A percentile compares a stretch with the other conserved stretches of the same genome.
Conservation (phyloP, 2,797 vertebrate species). For the Mus minutoides region DNA sequence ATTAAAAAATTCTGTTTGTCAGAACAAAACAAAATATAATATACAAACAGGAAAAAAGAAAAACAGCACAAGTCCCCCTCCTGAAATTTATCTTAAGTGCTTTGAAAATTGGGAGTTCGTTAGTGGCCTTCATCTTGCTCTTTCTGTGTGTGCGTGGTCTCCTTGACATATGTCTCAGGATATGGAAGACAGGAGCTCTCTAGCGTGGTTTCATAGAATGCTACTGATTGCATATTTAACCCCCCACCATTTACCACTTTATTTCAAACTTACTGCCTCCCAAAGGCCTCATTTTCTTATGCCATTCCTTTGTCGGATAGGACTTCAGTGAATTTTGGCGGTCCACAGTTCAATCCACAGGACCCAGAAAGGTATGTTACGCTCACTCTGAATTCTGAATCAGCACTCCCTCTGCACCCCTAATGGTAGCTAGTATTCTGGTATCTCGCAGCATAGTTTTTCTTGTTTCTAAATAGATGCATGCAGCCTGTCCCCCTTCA, state of each 20-base stretch:
- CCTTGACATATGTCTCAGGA: neutral
- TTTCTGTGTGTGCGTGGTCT: neutral
- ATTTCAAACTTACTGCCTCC: neutral
- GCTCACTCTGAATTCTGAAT: neutral
- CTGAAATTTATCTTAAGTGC: neutral
- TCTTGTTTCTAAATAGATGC: conserved; percentile 39
- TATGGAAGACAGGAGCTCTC: neutral
- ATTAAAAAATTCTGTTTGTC: neutral
- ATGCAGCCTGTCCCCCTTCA: neutral
- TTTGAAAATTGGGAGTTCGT: neutral
- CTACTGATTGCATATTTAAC: neutral
- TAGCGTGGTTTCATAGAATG: neutral
- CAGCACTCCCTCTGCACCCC: neutral
- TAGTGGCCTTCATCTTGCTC: neutral
- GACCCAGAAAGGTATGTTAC: neutral
- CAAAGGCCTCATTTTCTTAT: neutral
- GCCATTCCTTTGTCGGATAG: neutral
- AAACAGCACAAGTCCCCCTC: neutral
- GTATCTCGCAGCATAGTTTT: conserved; percentile 13
- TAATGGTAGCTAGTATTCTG: neutral
- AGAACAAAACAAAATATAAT: neutral
- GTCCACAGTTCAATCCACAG: neutral
- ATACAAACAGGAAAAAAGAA: neutral
- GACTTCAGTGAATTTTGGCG: neutral
- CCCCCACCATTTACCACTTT: neutral